phyloP scores from a whole-genome alignment of 2,888 invertebrate genomes.

The Platerodrilus igneus region DNA sequence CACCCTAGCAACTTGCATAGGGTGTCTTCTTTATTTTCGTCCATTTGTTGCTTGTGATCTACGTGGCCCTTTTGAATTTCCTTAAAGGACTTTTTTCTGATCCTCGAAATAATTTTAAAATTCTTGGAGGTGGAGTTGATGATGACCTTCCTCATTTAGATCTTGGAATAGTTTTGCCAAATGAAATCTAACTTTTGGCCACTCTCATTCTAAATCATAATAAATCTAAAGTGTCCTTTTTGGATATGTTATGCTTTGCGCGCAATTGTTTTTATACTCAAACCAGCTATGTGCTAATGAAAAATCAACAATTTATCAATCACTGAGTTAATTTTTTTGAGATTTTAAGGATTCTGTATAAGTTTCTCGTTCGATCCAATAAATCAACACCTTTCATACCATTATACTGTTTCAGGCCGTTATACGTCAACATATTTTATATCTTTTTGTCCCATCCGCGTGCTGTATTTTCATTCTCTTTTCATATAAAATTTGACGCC shows the following conservation, averaged over 20 bases:
- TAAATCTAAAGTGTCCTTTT: too few species aligned
- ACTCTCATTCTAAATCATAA: constrained; percentile 2
- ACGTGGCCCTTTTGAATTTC: neutral
- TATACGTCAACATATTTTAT: constrained; percentile 2
- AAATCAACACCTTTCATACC: too few species aligned
- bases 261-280: too few species aligned
- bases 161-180: neutral
- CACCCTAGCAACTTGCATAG: constrained; percentile 2
- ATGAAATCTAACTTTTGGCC: neutral
- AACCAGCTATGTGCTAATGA: too few species aligned
- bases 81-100: neutral
- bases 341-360: too few species aligned
- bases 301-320: too few species aligned
- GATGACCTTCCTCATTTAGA: constrained; percentile 1
- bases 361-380: too few species aligned
- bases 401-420: too few species aligned
- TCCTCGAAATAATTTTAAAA: neutral
- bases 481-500: constrained; percentile 24
- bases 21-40: constrained; percentile 4
- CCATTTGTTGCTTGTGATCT: neutral
- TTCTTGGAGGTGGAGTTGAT: neutral
- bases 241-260: constrained; percentile 3
- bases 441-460: too few species aligned
- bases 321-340: too few species aligned
- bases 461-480: constrained; percentile 17